Evolutionary conservation across 2,797 vertebrate species (phyloP).

Genomic region (Myotis vivesi): DNA sequence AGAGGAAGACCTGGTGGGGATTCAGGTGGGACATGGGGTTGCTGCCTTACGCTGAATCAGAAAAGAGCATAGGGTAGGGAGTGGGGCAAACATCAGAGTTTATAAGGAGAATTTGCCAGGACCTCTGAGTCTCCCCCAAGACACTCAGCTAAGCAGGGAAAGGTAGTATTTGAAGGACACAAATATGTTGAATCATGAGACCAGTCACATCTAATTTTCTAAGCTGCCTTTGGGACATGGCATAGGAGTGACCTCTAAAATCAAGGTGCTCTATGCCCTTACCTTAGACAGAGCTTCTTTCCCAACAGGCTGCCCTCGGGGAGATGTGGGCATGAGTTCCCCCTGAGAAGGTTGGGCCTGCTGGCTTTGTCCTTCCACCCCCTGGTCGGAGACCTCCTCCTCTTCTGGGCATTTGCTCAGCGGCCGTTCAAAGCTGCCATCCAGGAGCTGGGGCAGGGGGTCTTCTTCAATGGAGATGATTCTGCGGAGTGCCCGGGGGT

Average conservation of each 20-base stretch:
- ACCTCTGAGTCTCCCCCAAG: accelerated
- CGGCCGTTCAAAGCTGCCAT: conserved; percentile 78
- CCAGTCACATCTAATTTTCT: not conserved
- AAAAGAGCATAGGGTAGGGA: not conserved
- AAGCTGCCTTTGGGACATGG: not conserved
- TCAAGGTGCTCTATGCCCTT: conserved; percentile 60
- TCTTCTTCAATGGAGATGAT: conserved; percentile 98
- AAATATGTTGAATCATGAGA: not conserved
- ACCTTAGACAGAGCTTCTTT: conserved; percentile 89
- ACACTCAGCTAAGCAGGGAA: not conserved
- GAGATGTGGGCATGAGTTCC: conserved; percentile 79
- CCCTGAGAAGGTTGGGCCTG: not conserved
- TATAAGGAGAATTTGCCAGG: not conserved
- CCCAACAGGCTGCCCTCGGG: conserved; percentile 90
- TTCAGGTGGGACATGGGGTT: accelerated
- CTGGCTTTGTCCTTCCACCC: not conserved
- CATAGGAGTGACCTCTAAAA: accelerated
- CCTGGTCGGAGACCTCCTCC: conserved; percentile 72
- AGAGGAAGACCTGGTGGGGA: not conserved
- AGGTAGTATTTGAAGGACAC: not conserved
- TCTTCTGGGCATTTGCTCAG: conserved; percentile 84
- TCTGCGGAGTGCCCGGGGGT: conserved; percentile 85
- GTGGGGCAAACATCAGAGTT: not conserved
- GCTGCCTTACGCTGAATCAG: not conserved
- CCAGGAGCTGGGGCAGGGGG: conserved; percentile 91